Percentiles rank a stretch among this genome's conserved stretches.
Conservation (phyloP, 2,797 vertebrate genomes). For the Mormyrops attenuatus region DNA sequence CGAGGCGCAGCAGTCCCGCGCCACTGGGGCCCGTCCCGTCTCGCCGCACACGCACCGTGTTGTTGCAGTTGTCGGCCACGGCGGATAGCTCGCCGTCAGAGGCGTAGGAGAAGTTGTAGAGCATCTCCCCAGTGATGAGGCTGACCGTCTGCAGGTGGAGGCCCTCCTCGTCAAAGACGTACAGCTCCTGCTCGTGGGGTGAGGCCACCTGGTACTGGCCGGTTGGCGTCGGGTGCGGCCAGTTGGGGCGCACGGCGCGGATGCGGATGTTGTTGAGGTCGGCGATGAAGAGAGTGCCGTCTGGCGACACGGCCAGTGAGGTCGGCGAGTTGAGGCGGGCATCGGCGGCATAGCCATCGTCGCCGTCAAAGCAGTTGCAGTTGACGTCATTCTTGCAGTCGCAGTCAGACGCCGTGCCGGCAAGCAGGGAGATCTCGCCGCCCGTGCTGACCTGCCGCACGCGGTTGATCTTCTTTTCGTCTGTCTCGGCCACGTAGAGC, state of each 20-base stretch:
- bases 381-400: conserved; percentile 87
- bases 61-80: conserved; percentile 73
- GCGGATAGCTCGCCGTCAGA: conserved; percentile 64
- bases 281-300: conserved; percentile 78
- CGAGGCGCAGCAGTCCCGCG: conserved; percentile 64
- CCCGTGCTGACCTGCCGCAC: conserved; percentile 80
- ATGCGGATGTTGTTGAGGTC: conserved; percentile 85
- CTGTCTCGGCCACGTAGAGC: conserved; percentile 82
- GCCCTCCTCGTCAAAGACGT: conserved; percentile 74
- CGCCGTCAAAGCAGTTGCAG: conserved; percentile 81
- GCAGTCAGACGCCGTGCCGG: conserved; percentile 78
- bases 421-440: conserved; percentile 81
- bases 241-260: conserved; percentile 72
- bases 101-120: conserved; percentile 81
- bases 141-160: conserved; percentile 79
- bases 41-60: conserved; percentile 70
- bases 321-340: conserved; percentile 77
- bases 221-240: conserved; percentile 64
- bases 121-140: conserved; percentile 75
- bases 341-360: conserved; percentile 78
- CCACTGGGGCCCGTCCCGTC: conserved; percentile 56
- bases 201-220: conserved; percentile 79
- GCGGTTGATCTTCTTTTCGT: conserved; percentile 84
- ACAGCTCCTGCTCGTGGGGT: conserved; percentile 77
- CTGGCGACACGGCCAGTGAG: conserved; percentile 76